A percentile compares a stretch with the other conserved stretches of the same genome.
These are phyloP conservation scores for Agrochola lota DNA, from an alignment of 2,888 invertebrate species.

Conservation along the genomic window DNA sequence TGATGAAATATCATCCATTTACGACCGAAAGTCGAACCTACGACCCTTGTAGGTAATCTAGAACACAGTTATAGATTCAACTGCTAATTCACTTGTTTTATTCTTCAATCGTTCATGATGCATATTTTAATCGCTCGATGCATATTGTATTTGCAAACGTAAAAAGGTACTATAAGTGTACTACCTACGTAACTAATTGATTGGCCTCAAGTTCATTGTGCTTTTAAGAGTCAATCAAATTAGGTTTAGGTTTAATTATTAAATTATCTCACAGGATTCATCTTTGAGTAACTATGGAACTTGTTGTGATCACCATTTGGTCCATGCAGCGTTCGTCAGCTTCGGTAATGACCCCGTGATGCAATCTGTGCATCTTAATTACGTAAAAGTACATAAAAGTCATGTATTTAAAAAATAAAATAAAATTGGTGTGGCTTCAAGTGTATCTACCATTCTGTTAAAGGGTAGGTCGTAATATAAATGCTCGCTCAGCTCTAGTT, in stretches of 20 bases:
- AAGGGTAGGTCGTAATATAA: neutral
- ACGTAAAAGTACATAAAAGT: neutral
- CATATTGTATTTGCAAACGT: neutral
- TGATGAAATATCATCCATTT: neutral
- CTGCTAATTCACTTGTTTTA: neutral
- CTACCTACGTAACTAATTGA: no score
- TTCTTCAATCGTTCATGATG: neutral
- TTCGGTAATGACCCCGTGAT: no score
- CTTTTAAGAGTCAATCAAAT: constrained; percentile 4
- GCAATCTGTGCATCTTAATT: no score
- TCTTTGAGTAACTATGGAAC: neutral
- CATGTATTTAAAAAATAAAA: no score
- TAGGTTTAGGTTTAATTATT: neutral
- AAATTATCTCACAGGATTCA: neutral
- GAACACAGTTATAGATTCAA: neutral
- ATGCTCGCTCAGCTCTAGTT: neutral
- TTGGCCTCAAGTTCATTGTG: constrained; percentile 6
- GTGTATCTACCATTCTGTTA: neutral
- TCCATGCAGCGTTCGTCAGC: no score
- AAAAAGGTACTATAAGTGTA: neutral
- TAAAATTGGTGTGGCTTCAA: neutral
- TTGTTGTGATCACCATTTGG: constrained; percentile 9
- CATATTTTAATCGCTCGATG: neutral
- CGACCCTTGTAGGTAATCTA: neutral
- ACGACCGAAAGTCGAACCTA: neutral